Conservation (phyloP, 2,888 invertebrate species). For the Ochropleura leucogaster region DNA sequence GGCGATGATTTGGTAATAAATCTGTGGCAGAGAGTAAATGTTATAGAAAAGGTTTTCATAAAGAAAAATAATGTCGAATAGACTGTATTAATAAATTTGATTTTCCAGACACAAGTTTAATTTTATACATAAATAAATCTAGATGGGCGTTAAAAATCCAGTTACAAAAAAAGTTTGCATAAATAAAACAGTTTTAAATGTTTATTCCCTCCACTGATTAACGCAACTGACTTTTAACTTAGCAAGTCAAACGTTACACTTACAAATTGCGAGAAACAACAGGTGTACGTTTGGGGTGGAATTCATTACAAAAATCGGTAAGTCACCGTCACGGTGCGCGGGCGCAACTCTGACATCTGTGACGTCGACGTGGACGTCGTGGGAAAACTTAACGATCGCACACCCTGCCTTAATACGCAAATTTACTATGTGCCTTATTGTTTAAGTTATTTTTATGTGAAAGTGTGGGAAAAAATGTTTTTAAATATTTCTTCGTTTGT, state of each 20-base stretch:
- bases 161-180: not conserved
- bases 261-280: conserved; percentile 77
- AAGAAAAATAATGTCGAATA: no score
- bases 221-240: conserved; percentile 27
- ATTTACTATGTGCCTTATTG: conserved; percentile 47
- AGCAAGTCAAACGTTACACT: conserved; percentile 47
- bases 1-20: conserved; percentile 35
- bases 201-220: conserved; percentile 11
- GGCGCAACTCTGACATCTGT: conserved; percentile 82
- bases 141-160: not conserved
- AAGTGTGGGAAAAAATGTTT: conserved; percentile 39
- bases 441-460: conserved; percentile 22
- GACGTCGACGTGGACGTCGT: conserved; percentile 82
- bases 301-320: conserved; percentile 86
- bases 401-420: conserved; percentile 66
- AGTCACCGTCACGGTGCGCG: conserved; percentile 88
- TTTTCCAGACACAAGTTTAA: not conserved
- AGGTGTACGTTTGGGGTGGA: conserved; percentile 82
- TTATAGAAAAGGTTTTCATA: conserved; percentile 1
- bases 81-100: no score
- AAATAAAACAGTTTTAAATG: not conserved
- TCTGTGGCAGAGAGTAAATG: not conserved
- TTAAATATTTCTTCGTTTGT: not conserved
- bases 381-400: conserved; percentile 89
- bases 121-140: not conserved